Evolutionary conservation across 23 tunicate species (phyloP), one percentile per base, ranked within the genome.

Genomic region (Styela plicata): DNA sequence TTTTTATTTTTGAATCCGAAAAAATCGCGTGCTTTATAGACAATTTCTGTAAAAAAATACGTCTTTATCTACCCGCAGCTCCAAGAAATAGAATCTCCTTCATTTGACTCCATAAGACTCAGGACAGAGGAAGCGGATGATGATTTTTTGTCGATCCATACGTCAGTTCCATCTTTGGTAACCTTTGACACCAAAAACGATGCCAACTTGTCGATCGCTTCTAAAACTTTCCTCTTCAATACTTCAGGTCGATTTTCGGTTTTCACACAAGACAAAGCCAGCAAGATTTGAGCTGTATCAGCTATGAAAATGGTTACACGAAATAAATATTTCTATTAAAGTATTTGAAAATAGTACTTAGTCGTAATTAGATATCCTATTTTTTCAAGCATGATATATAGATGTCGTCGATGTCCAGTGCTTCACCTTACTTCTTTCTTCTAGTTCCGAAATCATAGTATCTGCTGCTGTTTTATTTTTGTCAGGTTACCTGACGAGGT

Each of bases 251-350:
- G 31, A 29, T 18, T 22, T 67, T 67, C 32, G 16, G 32, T 29
- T 67, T 67, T 27, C 16, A 67, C 71, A 67, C 71, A 67, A 16
- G 30, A 29, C 19, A 67, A 24, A 67, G 71, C 71, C 22, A 67
- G 71, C 13, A 67, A 22, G 16, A 67, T 67, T 67, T 67, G 71
- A 18, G 30, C 31, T 29, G 2, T 0, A 29, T 67, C 71, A 29
- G 19, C 71, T 67, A 44, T 44, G 13, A 44, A 44, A 44, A 44
- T 44, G 7, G 57, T 44, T 44, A 44, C 13, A 44, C 10, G 7
- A 13, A 44, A 44, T 44, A 44, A n/a, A n/a, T n/a, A n/a, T n/a
- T n/a, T n/a, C n/a, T n/a, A n/a, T n/a, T n/a, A n/a, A n/a, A n/a
- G n/a, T n/a, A n/a, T n/a, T n/a, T n/a, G n/a, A n/a, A n/a, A n/a